phyloP scores from a whole-genome alignment of 2,797 vertebrate genomes.

The Ctenopoma kingsleyae region DNA sequence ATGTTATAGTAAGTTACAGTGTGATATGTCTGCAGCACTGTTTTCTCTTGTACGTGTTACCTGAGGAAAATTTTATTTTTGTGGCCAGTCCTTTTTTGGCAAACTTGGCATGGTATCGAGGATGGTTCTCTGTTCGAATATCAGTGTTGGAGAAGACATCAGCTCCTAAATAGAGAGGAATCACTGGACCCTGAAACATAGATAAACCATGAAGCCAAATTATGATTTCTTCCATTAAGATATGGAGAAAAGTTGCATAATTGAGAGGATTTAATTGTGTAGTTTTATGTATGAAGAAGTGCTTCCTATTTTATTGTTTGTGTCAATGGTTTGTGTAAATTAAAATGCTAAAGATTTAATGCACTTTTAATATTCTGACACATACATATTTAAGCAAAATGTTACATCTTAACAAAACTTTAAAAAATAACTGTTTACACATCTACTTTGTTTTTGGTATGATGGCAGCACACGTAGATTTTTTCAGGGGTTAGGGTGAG shows the following conservation, averaged over 20 bases:
- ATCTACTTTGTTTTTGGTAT: no score
- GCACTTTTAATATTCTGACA: no score
- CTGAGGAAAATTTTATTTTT: conserved; percentile 85
- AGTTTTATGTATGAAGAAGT: no score
- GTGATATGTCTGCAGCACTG: not conserved
- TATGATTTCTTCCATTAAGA: not conserved
- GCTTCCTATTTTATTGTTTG: no score
- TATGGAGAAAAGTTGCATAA: not conserved
- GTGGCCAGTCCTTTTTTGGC: conserved; percentile 87
- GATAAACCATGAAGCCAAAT: not conserved
- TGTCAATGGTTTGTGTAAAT: no score
- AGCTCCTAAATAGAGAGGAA: conserved; percentile 87
- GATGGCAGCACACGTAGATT: no score
- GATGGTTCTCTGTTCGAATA: conserved; percentile 87
- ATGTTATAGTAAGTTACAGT: not conserved
- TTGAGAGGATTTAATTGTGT: no score
- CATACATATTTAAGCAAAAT: not conserved
- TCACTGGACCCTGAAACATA: conserved; percentile 70
- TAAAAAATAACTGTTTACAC: no score
- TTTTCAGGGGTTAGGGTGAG: no score
- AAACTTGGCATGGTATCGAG: conserved; percentile 87
- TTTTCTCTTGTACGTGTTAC: conserved; percentile 54
- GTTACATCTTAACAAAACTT: no score
- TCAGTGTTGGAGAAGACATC: conserved; percentile 86
- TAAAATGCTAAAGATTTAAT: no score